Percentiles rank a stretch among this genome's conserved stretches.
Conservation (phyloP, 2,113 vertebrate species). For the Okapia johnstoni region DNA sequence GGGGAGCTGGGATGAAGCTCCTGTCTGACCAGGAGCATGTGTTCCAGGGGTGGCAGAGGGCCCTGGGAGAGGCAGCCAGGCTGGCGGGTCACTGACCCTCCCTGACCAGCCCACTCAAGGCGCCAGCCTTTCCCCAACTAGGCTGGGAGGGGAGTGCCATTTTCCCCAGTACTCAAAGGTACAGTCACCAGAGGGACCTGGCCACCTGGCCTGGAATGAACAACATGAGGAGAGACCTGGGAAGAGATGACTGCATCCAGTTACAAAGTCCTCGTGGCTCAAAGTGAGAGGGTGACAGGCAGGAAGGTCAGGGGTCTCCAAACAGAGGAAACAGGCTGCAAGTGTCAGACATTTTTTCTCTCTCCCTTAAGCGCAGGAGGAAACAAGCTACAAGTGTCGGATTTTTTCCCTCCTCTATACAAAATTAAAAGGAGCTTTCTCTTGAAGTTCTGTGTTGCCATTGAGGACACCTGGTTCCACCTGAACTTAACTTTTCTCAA, state of each 20-base stretch:
- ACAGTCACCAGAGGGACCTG: rapidly evolving
- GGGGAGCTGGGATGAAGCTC: not conserved
- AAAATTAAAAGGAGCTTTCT: not conserved
- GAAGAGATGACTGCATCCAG: not conserved
- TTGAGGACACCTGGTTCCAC: not conserved
- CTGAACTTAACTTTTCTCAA: not conserved
- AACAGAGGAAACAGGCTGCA: not conserved
- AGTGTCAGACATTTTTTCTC: not conserved
- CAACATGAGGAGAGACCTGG: rapidly evolving
- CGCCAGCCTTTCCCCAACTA: not conserved
- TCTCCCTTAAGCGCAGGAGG: not conserved
- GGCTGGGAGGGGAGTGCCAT: not conserved
- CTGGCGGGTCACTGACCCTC: not conserved
- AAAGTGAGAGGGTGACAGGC: not conserved
- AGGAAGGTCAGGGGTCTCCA: not conserved
- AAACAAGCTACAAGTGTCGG: not conserved
- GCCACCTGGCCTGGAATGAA: not conserved
- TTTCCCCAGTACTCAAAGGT: no score
- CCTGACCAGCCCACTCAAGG: not conserved
- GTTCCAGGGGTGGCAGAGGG: rapidly evolving
- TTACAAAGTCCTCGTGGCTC: not conserved
- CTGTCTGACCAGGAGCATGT: rapidly evolving
- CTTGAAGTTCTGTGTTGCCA: not conserved
- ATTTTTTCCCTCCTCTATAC: not conserved
- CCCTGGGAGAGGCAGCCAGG: no score